Base-by-base conservation (phyloP, 1,140 invertebrate genomes). In the Micrasema longulum region DNA sequence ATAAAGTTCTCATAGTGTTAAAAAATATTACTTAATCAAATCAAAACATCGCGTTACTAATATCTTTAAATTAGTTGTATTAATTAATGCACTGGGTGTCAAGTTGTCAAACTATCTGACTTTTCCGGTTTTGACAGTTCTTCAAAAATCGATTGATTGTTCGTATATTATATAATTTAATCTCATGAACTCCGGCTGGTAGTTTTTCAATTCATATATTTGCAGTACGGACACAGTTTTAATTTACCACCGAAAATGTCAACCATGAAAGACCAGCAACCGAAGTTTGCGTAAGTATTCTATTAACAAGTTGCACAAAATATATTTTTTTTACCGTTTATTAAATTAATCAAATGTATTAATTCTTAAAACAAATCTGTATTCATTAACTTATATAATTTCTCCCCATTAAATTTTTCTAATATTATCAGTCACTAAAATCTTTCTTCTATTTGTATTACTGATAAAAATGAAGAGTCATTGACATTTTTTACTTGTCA, bases 161-260 rank as follows among this genome's bases (percentile, higher is more conserved):
- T 68, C 36, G 53, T 55, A 18, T n/a, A 53, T 68, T 68, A 68
- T 55, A 68, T 68, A 68, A 68, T 55, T 68, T 52, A 5, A 23
- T 41, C 5, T 38, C 31, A 20, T n/a, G 38, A 60, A 12, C 36
- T 22, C 36, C 35, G 20, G 20, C 55, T 35, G 35, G 35, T 38
- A 38, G 35, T 60, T n/a, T 38, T 41, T 43, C 9, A 60, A 41
- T 11, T 41, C 9, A 14, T 18, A 60, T 20, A 55, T 64, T 45
- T 64, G 18, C 23, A 35, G 12, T 14, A 57, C 14, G n/a, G 23
- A 6, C 26, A 36, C 11, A 48, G 47, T 55, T 55, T 55, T 55
- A n/a, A 26, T 35, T 18, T 41, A 38, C 16, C 14, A 38, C 41
- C 7, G 14, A 68, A 14, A 14, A 68, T 68, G 65, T 36, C 65